Evolutionary conservation across 2,797 vertebrate genomes (phyloP), one percentile per base, ranked within the genome.

Genomic region (Sebastiscus tertius): DNA sequence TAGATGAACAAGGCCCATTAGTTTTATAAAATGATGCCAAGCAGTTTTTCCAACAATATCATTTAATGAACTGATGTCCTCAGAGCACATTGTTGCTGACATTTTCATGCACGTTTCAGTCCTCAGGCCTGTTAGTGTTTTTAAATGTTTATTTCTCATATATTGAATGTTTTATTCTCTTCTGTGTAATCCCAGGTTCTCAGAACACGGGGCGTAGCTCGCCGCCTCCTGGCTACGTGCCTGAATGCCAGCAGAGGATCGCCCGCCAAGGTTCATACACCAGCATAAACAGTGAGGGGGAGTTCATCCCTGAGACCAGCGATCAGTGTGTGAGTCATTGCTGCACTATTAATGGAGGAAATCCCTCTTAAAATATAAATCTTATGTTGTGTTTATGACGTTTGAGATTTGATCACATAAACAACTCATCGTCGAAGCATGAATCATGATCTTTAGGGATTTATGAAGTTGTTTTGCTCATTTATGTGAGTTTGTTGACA

Each of bases 201-300:
- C 98, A 98, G 95, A 98, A 96, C 92, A 96, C 97, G 0, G 98
- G 98, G 39, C 96, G 98, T 65, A 99, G 98, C 90, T 99, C 98
- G 0, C 98, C 98, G 8, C 98, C 98, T 22, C 98, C 98, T 22
- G 98, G 98, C 3, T 99, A 99, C 0, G 98, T 99, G 36, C 98
- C 98, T 0, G 98, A 99, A 89, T 94, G 97, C 34, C 98, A 99
- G 85, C 98, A 99, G 91, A 96, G 97, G 84, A 98, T 99, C 12
- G 98, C 98, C 42, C 97, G 98, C 22, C 98, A 99, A 91, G 98
- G 98, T 16, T 99, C 98, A 71, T 99, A 99, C 91, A 99, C 98
- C 91, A 99, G 98, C 95, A 98, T 99, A 77, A 98, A 99, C 86
- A 99, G 98, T 0, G 98, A 99, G 88, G 98, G 98, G 0, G 98